Percentiles rank a stretch among this genome's conserved stretches.
These are phyloP conservation scores for Mesodorylaimus sp. DNA, from an alignment of 2,888 invertebrate genomes.

Conservation along the genomic window DNA sequence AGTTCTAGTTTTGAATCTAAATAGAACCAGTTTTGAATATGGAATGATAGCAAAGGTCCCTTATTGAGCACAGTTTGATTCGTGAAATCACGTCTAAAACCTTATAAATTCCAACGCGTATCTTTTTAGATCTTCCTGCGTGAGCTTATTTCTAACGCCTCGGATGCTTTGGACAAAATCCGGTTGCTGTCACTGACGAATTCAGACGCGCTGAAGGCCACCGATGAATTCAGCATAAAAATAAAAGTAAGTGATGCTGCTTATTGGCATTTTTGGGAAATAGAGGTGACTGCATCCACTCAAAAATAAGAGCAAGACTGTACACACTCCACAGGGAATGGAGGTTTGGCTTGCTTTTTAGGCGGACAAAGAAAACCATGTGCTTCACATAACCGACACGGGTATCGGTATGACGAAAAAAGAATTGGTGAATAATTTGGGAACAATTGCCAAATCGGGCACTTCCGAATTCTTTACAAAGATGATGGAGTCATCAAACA, in stretches of 20 bases:
- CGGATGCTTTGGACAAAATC: constrained; percentile 95
- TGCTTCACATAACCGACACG: constrained; percentile 81
- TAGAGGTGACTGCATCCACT: background rate
- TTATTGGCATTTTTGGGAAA: no score
- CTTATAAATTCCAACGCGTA: no score
- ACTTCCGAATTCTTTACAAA: constrained; percentile 28
- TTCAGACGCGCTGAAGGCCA: constrained; percentile 52
- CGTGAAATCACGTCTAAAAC: no score
- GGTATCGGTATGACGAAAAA: constrained; percentile 92
- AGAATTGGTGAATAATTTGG: constrained; percentile 83
- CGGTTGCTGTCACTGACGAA: constrained; percentile 76
- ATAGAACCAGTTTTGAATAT: no score
- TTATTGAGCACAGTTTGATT: no score
- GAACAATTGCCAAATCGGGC: constrained; percentile 60
- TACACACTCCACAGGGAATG: background rate
- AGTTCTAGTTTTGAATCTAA: no score
- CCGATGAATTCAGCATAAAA: constrained; percentile 64
- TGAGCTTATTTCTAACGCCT: constrained; percentile 95
- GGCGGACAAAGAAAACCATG: constrained; percentile 73
- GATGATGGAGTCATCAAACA: constrained; percentile 18
- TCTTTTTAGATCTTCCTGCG: constrained; percentile 63
- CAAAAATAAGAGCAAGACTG: background rate
- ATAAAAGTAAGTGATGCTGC: constrained; percentile 44
- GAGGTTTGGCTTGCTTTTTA: constrained; percentile 17
- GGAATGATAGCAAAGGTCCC: no score